Conservation (phyloP, 2,888 invertebrate species). For the Scaptomyza cyrtandrae region DNA sequence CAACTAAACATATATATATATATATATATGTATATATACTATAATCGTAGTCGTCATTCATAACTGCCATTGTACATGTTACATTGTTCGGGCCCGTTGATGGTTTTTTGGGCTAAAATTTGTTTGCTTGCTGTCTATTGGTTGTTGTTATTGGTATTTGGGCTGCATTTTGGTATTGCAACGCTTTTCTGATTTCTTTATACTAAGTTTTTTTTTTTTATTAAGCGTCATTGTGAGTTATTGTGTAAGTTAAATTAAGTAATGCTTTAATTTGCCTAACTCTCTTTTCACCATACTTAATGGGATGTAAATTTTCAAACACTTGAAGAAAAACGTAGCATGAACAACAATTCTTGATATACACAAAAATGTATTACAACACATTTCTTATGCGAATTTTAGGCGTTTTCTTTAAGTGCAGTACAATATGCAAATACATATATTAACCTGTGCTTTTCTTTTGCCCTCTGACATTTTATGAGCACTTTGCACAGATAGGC, state of each 20-base stretch:
- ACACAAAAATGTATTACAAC: not conserved
- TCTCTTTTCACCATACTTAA: slow-evolving; percentile 21
- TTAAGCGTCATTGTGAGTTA: slow-evolving; percentile 31
- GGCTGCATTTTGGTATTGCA: slow-evolving; percentile 59
- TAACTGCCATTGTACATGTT: slow-evolving; percentile 53
- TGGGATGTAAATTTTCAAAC: slow-evolving; percentile 1
- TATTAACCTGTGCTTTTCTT: slow-evolving; percentile 29
- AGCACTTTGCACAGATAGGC: slow-evolving; percentile 27
- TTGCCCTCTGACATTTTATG: slow-evolving; percentile 39
- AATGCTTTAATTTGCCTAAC: slow-evolving; percentile 21
- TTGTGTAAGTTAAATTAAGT: slow-evolving; percentile 48
- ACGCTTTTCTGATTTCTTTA: slow-evolving; percentile 60
- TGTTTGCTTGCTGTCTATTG: slow-evolving; percentile 2
- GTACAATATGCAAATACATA: slow-evolving; percentile 22
- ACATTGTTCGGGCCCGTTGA: slow-evolving; percentile 50
- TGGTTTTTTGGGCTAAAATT: slow-evolving; percentile 40
- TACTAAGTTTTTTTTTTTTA: slow-evolving; percentile 1
- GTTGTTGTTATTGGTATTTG: slow-evolving; percentile 38
- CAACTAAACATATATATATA: slow-evolving; percentile 1
- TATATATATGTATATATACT: no score
- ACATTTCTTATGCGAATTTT: no score
- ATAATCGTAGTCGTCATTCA: slow-evolving; percentile 54
- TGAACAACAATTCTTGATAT: not conserved
- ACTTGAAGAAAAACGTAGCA: not conserved
- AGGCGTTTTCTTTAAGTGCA: not conserved